Conservation (phyloP, 2,113 vertebrate genomes). For the Erythrolamprus reginae region DNA sequence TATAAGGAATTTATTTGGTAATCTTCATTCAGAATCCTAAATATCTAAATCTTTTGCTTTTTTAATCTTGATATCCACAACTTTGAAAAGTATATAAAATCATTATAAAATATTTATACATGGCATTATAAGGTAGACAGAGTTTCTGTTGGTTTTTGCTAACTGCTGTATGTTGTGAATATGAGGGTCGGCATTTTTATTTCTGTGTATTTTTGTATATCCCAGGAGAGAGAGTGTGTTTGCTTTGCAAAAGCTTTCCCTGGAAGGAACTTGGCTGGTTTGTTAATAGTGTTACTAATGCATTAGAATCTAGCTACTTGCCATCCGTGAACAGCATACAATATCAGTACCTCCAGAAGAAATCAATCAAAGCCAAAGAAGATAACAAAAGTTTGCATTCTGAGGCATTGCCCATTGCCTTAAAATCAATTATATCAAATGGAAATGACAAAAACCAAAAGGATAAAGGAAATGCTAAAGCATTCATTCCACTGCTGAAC, state of each 20-base stretch:
- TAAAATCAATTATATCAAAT: slow-evolving; percentile 23
- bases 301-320: slow-evolving; percentile 14
- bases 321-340: slow-evolving; percentile 23
- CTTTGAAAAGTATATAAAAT: slow-evolving; percentile 6
- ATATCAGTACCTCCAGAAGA: slow-evolving; percentile 20
- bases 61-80: background rate
- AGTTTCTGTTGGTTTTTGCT: slow-evolving; percentile 35
- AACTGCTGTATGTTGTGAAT: slow-evolving; percentile 35
- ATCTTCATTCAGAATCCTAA: background rate
- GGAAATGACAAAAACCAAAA: slow-evolving; percentile 31
- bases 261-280: slow-evolving; percentile 30
- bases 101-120: background rate
- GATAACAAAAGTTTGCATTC: slow-evolving; percentile 37
- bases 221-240: slow-evolving; percentile 8
- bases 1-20: too few relatives aligned
- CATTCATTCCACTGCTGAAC: background rate
- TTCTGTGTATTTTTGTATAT: slow-evolving; percentile 29
- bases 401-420: slow-evolving; percentile 4
- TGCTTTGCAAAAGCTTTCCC: slow-evolving; percentile 27
- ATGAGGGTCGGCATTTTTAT: slow-evolving; percentile 7
- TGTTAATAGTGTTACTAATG: slow-evolving; percentile 21
- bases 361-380: slow-evolving; percentile 26
- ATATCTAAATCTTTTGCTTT: background rate
- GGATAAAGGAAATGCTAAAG: background rate
- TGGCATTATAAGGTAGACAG: slow-evolving; percentile 24